These are phyloP conservation scores for Sinocyclocheilus anophthalmus DNA, from an alignment of 2,113 vertebrate species.

Conservation along the genomic window DNA sequence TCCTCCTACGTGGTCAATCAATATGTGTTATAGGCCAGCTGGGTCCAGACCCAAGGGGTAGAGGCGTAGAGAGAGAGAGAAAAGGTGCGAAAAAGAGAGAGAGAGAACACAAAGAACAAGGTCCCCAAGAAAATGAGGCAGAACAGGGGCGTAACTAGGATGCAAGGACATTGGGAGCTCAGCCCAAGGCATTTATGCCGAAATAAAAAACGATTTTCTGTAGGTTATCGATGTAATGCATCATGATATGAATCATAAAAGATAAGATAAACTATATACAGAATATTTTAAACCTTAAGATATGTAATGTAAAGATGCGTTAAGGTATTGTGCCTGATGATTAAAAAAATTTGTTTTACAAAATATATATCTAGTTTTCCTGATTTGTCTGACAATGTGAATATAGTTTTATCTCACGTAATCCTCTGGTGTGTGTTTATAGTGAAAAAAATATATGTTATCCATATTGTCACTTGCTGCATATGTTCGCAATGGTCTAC, in stretches of 20 bases:
- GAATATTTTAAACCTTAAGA: background rate
- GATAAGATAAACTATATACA: background rate
- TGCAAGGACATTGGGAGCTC: background rate
- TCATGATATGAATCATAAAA: background rate
- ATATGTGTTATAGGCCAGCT: conserved; percentile 74
- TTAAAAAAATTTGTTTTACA: background rate
- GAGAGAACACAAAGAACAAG: conserved; percentile 21
- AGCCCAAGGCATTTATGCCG: background rate
- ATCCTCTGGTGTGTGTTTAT: background rate
- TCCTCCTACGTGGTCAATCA: conserved; percentile 67
- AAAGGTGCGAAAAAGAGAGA: conserved; percentile 13
- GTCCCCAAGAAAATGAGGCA: conserved; percentile 9
- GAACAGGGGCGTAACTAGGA: background rate
- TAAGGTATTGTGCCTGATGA: background rate
- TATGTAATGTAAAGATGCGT: background rate
- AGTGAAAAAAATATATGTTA: background rate
- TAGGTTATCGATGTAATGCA: background rate
- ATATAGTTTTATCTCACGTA: background rate
- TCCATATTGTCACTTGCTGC: background rate
- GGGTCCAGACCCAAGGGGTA: conserved; percentile 67
- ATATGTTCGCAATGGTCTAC: background rate
- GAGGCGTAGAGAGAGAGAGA: conserved; percentile 32
- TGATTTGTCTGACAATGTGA: background rate
- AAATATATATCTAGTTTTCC: background rate
- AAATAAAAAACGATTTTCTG: background rate